Evolutionary conservation across 2,888 invertebrate genomes (phyloP).

Genomic region (Stegophylla sp.): DNA sequence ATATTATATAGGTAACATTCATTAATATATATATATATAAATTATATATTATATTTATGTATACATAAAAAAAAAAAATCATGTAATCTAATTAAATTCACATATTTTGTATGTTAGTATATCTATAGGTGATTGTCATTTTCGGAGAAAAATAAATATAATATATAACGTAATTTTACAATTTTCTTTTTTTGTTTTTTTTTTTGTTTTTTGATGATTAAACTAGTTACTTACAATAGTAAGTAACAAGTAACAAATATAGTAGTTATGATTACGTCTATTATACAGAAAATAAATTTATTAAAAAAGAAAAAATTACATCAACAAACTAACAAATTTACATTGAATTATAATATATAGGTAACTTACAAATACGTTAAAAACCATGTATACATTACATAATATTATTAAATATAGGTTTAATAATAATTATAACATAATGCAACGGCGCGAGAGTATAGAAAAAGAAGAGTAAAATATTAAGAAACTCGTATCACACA

Average conservation of each 20-base stretch:
- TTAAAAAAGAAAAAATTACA: constrained; percentile 11
- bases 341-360: constrained; percentile 6
- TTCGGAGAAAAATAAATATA: constrained; percentile 50
- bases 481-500: constrained; percentile 37
- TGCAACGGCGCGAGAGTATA: background rate
- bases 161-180: constrained; percentile 26
- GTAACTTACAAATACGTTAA: constrained; percentile 22
- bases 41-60: too few species aligned
- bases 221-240: constrained; percentile 37
- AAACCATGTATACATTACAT: constrained; percentile 8
- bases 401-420: constrained; percentile 20
- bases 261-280: constrained; percentile 5
- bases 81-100: constrained; percentile 25
- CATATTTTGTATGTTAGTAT: constrained; percentile 23
- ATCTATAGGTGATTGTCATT: constrained; percentile 50
- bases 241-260: background rate
- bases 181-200: too few species aligned
- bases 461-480: constrained; percentile 26
- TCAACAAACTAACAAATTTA: constrained; percentile 40
- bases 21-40: constrained; percentile 26
- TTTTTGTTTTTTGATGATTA: constrained; percentile 1
- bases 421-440: constrained; percentile 7
- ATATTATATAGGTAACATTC: constrained; percentile 53
- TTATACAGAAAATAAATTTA: constrained; percentile 46
- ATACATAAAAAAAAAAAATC: background rate